Conservation (phyloP, 1,140 invertebrate genomes). For the Drosophila orosa region DNA sequence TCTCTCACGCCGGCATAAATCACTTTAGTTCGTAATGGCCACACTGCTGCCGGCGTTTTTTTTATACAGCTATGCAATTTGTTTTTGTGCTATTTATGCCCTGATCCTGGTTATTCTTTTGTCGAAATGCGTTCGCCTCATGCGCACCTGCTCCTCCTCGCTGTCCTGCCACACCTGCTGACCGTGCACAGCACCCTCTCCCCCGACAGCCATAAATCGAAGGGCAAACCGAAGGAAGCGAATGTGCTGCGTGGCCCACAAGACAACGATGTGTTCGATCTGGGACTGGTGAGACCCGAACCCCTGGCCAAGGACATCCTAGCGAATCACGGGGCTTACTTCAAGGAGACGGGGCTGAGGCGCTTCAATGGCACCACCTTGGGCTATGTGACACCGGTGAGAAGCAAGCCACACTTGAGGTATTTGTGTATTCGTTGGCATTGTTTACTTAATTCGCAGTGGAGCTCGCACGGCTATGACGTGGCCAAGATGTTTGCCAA, state of each 20-base stretch:
- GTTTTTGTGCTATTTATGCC: slow-evolving; percentile 49
- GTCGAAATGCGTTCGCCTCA: slow-evolving; percentile 42
- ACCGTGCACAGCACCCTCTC: slow-evolving; percentile 84
- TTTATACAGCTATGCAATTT: slow-evolving; percentile 39
- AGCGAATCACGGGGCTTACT: slow-evolving; percentile 90
- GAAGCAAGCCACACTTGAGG: slow-evolving; percentile 64
- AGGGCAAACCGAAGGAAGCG: slow-evolving; percentile 81
- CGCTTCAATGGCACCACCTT: slow-evolving; percentile 90
- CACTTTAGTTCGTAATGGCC: background rate
- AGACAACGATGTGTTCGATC: slow-evolving; percentile 88
- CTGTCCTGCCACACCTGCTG: slow-evolving; percentile 43
- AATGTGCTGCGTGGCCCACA: slow-evolving; percentile 87
- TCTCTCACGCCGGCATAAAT: background rate
- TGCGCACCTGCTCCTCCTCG: slow-evolving; percentile 31
- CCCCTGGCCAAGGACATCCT: slow-evolving; percentile 90
- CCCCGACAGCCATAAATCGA: slow-evolving; percentile 85
- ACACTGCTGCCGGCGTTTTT: slow-evolving; percentile 30
- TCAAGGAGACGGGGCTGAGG: slow-evolving; percentile 87
- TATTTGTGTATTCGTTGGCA: background rate
- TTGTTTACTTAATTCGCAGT: slow-evolving; percentile 87
- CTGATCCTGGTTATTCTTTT: slow-evolving; percentile 30
- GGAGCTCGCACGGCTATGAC: slow-evolving; percentile 98
- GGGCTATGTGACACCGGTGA: slow-evolving; percentile 96
- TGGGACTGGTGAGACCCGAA: slow-evolving; percentile 88
- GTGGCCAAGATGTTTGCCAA: slow-evolving; percentile 94